Base-by-base conservation (phyloP, 1,140 invertebrate genomes). In the Monochamus saltuarius region DNA sequence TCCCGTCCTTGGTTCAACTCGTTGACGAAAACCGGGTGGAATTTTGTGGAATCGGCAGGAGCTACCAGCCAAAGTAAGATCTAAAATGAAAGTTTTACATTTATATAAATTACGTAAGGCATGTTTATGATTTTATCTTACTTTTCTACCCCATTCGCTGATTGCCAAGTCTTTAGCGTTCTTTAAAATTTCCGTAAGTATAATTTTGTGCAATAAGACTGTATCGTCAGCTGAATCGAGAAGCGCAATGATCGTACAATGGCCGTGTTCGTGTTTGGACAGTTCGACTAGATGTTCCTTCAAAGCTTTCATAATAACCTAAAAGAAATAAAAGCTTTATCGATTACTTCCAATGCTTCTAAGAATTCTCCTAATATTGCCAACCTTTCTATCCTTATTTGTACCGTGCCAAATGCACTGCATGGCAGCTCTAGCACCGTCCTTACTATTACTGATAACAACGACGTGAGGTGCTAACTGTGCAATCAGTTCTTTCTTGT, bases 141-240 rank as follows among this genome's bases (percentile, higher is more conserved):
- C 86, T 75, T 85, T 85, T 55, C 83, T 84, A 4, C 90, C 90
- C 77, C 86, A 85, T 72, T 91, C 87, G 74, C 89, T 86, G 29
- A 78, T 72, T 0, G 85, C 85, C 17, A 98, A 79, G 17, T 88
- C 86, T 40, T 85, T 80, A 0, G 94, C 67, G 70, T 89, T 84
- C 7, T 82, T 85, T 22, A 89, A 77, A 46, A 98, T 76, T 69
- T 93, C 89, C 51, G 88, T 77, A 14, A 92, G 77, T 42, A 92
- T 84, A 10, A 87, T 85, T 78, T 97, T 97, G 64, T 90, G 89
- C 16, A 97, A 81, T 0, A 97, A 78, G 46, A 93, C 88, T 2
- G 95, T 98, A 69, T 98, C 95, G 77, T 98, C 96, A 1, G 95
- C 87, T n/a, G 84, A 83, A 74, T 97, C 94, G 63, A 97, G 87